Base-by-base conservation (phyloP, 2,113 vertebrate species). In the Hemibagrus wyckioides region DNA sequence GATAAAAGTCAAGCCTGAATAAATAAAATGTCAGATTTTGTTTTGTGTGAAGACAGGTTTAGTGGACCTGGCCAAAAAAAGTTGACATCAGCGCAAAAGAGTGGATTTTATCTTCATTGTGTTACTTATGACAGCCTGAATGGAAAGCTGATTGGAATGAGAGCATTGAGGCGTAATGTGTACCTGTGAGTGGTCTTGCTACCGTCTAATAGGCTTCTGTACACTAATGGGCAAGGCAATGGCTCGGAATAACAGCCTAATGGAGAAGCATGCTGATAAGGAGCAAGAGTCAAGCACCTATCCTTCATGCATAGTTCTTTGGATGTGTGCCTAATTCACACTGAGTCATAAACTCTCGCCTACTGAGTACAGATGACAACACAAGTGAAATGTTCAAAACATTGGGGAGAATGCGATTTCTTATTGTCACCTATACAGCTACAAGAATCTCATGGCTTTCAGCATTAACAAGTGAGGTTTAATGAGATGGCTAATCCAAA, bases 141-240 rank as follows among this genome's bases (percentile, higher is more conserved):
- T 54, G 11, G 59, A 84, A 80, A 79, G 30, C 44, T 57, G 75
- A 81, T 73, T 39, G 88, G 80, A 82, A 56, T 83, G 82, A 82
- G 76, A 33, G 87, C 76, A 87, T 52, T 75, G 83, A 87, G 84
- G 83, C 89, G 83, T 86, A 84, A 83, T 69, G 82, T 39, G 83
- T 76, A 52, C 88, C 91, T 91, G 87, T 90, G 90, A 90, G 89
- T n/a, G 87, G 84, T 86, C 85, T 85, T 82, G 13, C 90, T 90
- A 88, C 89, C 82, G 67, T 90, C 73, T 93, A 93, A 93, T 93
- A 90, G 92, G 86, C 90, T 88, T 56, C 89, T 92, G 92, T 88
- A 90, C 91, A 87, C 90, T 90, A 89, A 88, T 88, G 89, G 75
- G 30, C 10, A 57, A 88, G 88, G 85, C 83, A 76, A 86, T 52